These are phyloP conservation scores for Pyrrhosoma nymphula DNA, from an alignment of 2,888 invertebrate species.

Conservation along the genomic window DNA sequence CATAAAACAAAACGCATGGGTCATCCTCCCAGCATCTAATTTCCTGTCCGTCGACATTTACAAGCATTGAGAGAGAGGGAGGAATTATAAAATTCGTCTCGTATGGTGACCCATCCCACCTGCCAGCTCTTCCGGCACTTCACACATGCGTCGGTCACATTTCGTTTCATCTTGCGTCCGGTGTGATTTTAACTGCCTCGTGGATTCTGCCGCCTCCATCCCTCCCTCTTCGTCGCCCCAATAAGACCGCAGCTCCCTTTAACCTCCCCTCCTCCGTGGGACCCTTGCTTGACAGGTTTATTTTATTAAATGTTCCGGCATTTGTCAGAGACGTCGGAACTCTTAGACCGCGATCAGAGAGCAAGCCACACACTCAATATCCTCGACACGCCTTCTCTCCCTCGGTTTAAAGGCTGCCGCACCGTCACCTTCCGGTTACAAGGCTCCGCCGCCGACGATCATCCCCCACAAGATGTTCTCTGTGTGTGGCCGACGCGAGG, in stretches of 20 bases:
- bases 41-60: neutral
- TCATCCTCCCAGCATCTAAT: neutral
- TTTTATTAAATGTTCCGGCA: slow-evolving; percentile 29
- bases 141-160: neutral
- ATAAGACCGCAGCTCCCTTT: neutral
- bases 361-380: neutral
- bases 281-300: neutral
- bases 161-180: neutral
- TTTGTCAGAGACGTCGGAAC: slow-evolving; percentile 25
- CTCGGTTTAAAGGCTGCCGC: neutral
- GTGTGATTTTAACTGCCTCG: neutral
- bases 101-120: neutral
- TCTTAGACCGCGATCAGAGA: neutral
- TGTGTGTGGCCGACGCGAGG: neutral
- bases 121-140: neutral
- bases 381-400: neutral
- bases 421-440: slow-evolving; percentile 4
- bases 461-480: neutral
- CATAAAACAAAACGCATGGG: neutral
- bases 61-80: neutral
- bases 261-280: neutral
- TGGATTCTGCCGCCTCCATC: neutral
- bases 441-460: neutral
- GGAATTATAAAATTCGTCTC: neutral
- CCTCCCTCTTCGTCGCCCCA: neutral